Evolutionary conservation across 2,888 invertebrate genomes (phyloP).

Genomic region (Sinotaia quadrata): DNA sequence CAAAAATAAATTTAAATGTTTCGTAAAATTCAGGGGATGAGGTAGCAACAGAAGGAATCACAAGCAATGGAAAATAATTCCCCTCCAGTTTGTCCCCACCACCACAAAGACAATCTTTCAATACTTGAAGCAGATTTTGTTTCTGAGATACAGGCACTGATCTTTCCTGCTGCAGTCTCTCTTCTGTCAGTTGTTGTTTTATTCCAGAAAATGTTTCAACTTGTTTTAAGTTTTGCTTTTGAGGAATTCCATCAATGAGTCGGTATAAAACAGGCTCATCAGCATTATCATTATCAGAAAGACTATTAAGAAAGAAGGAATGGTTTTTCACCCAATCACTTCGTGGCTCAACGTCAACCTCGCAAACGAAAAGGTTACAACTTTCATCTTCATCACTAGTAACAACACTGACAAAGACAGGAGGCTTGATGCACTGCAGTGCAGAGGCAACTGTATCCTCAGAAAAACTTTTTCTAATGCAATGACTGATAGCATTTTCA

Average conservation of each 20-base stretch:
- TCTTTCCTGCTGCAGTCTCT: slow-evolving; percentile 12
- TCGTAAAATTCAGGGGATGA: not conserved
- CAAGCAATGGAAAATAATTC: slow-evolving; percentile 37
- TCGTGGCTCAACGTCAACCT: slow-evolving; percentile 43
- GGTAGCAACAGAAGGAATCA: slow-evolving; percentile 35
- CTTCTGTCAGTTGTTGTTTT: not conserved
- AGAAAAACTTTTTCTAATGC: slow-evolving; percentile 31
- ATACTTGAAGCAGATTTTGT: not conserved
- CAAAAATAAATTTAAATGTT: slow-evolving; percentile 36
- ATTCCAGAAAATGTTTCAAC: slow-evolving; percentile 20
- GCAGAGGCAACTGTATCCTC: slow-evolving; percentile 33
- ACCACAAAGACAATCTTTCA: slow-evolving; percentile 15
- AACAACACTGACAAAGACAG: slow-evolving; percentile 36
- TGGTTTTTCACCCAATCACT: slow-evolving; percentile 32
- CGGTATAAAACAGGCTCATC: not conserved
- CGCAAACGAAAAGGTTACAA: slow-evolving; percentile 32
- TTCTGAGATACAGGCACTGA: too few relatives aligned
- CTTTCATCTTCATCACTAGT: not conserved
- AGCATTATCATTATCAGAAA: not conserved
- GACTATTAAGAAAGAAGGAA: slow-evolving; percentile 26
- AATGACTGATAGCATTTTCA: slow-evolving; percentile 24
- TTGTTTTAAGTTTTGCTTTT: not conserved
- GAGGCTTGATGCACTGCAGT: slow-evolving; percentile 33
- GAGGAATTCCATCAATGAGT: slow-evolving; percentile 3
- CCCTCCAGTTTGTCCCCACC: slow-evolving; percentile 30